phyloP scores from a whole-genome alignment of 2,888 invertebrate species.

The Ferrisia virgata region DNA sequence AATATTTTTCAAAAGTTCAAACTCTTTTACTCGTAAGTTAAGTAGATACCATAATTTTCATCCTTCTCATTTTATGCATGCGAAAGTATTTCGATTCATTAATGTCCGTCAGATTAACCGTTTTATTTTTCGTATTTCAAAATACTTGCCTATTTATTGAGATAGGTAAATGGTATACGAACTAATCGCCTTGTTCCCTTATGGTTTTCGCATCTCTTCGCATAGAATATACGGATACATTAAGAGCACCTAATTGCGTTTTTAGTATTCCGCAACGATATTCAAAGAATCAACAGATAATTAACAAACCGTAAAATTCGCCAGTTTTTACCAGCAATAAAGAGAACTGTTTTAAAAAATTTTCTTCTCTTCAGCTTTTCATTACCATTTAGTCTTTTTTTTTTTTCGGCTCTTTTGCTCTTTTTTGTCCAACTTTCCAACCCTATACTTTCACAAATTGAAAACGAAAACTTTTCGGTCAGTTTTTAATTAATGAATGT shows the following conservation, averaged over 20 bases:
- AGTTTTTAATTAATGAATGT: slow-evolving; percentile 11
- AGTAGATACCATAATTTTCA: background rate
- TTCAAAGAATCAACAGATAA: slow-evolving; percentile 25
- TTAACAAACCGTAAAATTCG: slow-evolving; percentile 21
- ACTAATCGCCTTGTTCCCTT: background rate
- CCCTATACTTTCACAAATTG: background rate
- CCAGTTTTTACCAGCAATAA: slow-evolving; percentile 5
- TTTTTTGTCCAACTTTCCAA: background rate
- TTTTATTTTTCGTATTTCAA: background rate
- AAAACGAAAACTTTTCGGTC: slow-evolving; percentile 20
- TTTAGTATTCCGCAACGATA: slow-evolving; percentile 5
- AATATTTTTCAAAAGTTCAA: background rate
- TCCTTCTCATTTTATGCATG: background rate
- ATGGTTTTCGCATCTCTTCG: background rate
- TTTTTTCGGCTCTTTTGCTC: background rate
- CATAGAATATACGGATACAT: background rate
- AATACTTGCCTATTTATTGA: too few species aligned
- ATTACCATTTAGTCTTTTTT: background rate
- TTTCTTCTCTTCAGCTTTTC: background rate
- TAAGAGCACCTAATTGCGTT: background rate
- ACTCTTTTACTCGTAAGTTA: background rate
- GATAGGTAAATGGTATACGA: too few species aligned
- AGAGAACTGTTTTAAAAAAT: background rate
- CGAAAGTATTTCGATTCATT: slow-evolving; percentile 5
- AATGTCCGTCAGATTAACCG: slow-evolving; percentile 10